These are phyloP conservation scores for Hyles lineata DNA, from an alignment of 2,888 invertebrate species.

Conservation along the genomic window DNA sequence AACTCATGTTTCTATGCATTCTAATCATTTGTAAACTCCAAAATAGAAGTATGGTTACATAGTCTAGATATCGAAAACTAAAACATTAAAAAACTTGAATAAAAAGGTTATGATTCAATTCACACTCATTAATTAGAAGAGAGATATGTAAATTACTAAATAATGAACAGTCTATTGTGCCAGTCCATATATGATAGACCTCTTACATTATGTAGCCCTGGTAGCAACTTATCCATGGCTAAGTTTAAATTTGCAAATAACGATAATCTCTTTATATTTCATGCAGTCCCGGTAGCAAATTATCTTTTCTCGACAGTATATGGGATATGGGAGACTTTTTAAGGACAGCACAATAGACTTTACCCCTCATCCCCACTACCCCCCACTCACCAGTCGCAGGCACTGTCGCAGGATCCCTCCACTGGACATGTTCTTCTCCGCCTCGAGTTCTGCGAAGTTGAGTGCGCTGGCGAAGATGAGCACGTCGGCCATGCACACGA, in stretches of 20 bases:
- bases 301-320: too few species aligned
- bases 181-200: not conserved
- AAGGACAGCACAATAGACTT: slow-evolving; percentile 42
- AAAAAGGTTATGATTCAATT: not conserved
- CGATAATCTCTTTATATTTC: not conserved
- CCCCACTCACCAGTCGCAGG: slow-evolving; percentile 91
- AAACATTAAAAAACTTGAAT: not conserved
- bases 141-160: too few species aligned
- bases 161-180: not conserved
- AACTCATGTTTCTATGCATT: slow-evolving; percentile 13
- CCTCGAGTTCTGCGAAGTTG: slow-evolving; percentile 98
- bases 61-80: slow-evolving; percentile 19
- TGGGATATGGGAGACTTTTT: too few species aligned
- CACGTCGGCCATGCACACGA: slow-evolving; percentile 99
- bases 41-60: slow-evolving; percentile 13
- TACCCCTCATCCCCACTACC: too few species aligned
- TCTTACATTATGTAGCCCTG: not conserved
- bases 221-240: not conserved
- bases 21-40: not conserved
- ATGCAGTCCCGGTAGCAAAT: not conserved
- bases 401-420: slow-evolving; percentile 99
- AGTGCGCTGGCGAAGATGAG: slow-evolving; percentile 98
- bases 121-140: slow-evolving; percentile 7
- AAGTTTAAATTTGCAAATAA: not conserved
- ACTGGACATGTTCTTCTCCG: slow-evolving; percentile 99